These are phyloP conservation scores for Pteropus alecto DNA, from an alignment of 2,113 vertebrate species.

Conservation along the genomic window DNA sequence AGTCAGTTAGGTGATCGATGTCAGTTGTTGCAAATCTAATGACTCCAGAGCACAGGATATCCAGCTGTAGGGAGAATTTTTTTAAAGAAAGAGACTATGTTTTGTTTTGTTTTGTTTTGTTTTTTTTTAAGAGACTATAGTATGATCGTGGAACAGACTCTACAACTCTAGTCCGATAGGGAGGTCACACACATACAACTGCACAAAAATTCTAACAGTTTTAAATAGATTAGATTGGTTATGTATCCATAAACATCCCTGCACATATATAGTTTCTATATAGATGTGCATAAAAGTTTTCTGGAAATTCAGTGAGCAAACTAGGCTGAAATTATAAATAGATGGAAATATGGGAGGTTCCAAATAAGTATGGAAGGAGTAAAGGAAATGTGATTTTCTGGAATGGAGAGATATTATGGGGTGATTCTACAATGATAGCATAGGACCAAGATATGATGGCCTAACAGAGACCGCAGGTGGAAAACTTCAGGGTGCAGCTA, in stretches of 20 bases:
- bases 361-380: not conserved
- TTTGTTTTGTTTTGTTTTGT: too few species aligned
- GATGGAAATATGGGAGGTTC: not conserved
- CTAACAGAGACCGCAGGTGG: not conserved
- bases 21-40: not conserved
- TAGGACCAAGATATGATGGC: not conserved
- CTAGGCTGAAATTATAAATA: not conserved
- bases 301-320: not conserved
- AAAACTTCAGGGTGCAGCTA: not conserved
- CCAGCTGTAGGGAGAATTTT: not conserved
- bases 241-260: not conserved
- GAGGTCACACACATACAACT: not conserved
- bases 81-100: not conserved
- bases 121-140: too few species aligned
- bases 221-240: not conserved
- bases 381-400: not conserved
- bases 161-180: not conserved
- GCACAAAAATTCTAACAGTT: not conserved
- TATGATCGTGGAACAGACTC: not conserved
- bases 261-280: not conserved
- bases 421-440: not conserved
- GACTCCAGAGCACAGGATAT: not conserved
- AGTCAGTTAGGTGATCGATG: not conserved
- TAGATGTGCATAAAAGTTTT: not conserved
- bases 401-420: not conserved